Evolutionary conservation across 2,888 invertebrate species (phyloP).

Genomic region (Protophormia terraenovae): DNA sequence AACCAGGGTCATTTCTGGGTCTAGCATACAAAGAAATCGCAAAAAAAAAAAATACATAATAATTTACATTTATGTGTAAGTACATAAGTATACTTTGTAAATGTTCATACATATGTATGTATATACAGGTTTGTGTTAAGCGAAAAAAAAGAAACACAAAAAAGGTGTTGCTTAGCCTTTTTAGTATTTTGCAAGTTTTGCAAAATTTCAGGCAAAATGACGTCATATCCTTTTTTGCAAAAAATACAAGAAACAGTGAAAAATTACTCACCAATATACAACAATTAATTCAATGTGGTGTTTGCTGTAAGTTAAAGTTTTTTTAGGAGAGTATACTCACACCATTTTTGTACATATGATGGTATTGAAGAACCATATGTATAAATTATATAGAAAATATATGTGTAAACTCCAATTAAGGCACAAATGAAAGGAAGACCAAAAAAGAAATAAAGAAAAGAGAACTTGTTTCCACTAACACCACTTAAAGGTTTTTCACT

Average conservation of each 20-base stretch:
- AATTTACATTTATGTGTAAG: constrained; percentile 26
- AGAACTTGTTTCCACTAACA: not conserved
- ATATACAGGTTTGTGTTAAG: constrained; percentile 9
- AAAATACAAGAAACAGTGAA: constrained; percentile 35
- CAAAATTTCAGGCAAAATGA: constrained; percentile 70
- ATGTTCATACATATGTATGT: not conserved
- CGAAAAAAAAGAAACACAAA: not conserved
- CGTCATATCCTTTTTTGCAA: constrained; percentile 74
- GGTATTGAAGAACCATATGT: constrained; percentile 73
- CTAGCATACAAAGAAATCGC: constrained; percentile 44
- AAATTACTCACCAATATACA: constrained; percentile 46
- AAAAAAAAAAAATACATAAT: constrained; percentile 51
- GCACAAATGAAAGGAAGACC: not conserved
- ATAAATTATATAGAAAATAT: not conserved
- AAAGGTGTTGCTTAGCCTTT: constrained; percentile 39
- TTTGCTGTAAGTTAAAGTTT: constrained; percentile 24
- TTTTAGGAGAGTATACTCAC: not conserved
- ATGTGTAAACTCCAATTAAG: not conserved
- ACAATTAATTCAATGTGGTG: not conserved
- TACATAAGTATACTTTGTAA: not conserved
- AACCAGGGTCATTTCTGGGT: constrained; percentile 75
- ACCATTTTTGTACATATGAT: constrained; percentile 23
- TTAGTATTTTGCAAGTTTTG: constrained; percentile 32
- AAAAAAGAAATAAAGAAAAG: constrained; percentile 7
- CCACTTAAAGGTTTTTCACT: not conserved